Conservation (phyloP, 2,113 vertebrate species). For the Pseudonaja textilis region DNA sequence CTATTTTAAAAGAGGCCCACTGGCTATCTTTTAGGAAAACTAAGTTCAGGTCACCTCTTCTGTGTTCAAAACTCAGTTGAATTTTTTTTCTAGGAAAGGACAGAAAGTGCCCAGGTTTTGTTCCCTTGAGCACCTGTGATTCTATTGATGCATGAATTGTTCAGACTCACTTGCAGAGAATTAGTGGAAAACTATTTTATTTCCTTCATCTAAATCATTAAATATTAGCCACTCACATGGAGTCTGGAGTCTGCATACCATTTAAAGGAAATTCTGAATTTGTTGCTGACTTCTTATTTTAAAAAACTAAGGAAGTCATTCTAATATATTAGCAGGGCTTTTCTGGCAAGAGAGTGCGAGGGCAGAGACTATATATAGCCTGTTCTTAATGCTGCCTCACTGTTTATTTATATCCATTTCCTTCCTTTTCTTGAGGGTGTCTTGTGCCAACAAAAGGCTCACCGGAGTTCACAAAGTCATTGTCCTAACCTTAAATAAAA, state of each 20-base stretch:
- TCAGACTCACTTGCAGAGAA: background rate
- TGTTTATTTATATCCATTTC: background rate
- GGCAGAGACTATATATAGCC: background rate
- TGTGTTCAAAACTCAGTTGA: background rate
- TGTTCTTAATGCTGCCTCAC: background rate
- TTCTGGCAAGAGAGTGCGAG: background rate
- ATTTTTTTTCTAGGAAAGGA: background rate
- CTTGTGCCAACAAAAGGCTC: background rate
- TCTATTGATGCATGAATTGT: background rate
- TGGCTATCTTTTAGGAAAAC: background rate
- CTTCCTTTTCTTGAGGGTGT: background rate
- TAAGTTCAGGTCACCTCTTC: background rate
- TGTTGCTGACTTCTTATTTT: background rate
- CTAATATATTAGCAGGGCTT: background rate
- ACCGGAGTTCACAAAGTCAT: background rate
- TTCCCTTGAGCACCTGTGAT: background rate
- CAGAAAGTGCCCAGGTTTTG: background rate
- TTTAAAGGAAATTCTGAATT: background rate
- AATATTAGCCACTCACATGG: background rate
- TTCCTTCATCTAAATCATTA: background rate
- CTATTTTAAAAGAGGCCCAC: background rate
- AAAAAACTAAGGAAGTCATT: background rate
- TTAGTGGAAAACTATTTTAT: background rate
- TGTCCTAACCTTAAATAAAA: background rate
- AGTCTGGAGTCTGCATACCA: background rate